These are phyloP conservation scores for Piscicola geometra DNA, from an alignment of 2,888 invertebrate species.

Conservation along the genomic window DNA sequence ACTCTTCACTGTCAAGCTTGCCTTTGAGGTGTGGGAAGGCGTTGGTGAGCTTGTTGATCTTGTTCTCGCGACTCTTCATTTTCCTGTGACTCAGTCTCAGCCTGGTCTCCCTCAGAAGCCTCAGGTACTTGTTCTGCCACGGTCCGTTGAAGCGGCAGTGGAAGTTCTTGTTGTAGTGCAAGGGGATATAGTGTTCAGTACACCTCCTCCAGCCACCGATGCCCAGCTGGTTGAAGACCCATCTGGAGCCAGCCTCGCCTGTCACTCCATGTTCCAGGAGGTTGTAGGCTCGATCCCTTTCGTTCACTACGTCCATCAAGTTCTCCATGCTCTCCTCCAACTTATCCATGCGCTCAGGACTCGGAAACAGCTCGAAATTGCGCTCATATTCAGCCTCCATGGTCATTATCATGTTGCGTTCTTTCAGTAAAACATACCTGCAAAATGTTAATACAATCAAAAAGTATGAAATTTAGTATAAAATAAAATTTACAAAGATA, in stretches of 20 bases:
- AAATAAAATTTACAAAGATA: not conserved
- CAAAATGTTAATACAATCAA: not conserved
- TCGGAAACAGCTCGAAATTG: constrained; percentile 71
- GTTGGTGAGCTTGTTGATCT: constrained; percentile 17
- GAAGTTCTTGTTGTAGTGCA: constrained; percentile 31
- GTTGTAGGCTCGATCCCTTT: constrained; percentile 84
- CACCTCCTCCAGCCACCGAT: constrained; percentile 37
- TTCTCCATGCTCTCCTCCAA: constrained; percentile 89
- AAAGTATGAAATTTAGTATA: not conserved
- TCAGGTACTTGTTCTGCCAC: constrained; percentile 41
- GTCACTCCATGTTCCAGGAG: constrained; percentile 65
- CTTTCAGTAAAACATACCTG: constrained; percentile 81
- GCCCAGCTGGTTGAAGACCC: constrained; percentile 40
- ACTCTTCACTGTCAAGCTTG: constrained; percentile 20
- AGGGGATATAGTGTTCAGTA: constrained; percentile 39
- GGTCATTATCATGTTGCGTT: constrained; percentile 90
- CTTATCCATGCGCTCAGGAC: constrained; percentile 87
- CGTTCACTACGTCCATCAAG: constrained; percentile 80
- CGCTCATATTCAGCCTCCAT: constrained; percentile 80
- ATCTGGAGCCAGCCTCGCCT: constrained; percentile 39
- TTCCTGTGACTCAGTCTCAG: constrained; percentile 14
- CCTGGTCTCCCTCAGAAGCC: constrained; percentile 39
- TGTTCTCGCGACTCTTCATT: not conserved
- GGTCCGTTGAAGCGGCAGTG: constrained; percentile 29
- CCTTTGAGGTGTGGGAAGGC: constrained; percentile 37